Percentiles rank a stretch among this genome's conserved stretches.
phyloP scores from a whole-genome alignment of 2,113 vertebrate genomes.

The Montifringilla adamsi region DNA sequence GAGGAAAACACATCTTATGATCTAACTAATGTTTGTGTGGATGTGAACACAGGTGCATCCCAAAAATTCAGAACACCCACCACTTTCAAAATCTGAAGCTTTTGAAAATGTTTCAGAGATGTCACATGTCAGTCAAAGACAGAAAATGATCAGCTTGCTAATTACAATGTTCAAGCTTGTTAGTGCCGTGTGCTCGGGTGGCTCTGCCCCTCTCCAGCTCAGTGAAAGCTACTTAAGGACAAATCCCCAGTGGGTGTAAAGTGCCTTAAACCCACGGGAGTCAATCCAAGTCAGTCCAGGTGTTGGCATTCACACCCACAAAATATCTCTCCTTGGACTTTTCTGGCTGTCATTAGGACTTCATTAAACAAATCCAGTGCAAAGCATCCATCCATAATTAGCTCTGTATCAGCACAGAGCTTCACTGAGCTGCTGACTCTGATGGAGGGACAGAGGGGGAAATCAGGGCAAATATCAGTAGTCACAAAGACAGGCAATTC shows the following conservation, averaged over 20 bases:
- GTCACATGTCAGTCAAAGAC: slow-evolving; percentile 79
- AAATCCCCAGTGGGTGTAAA: slow-evolving; percentile 17
- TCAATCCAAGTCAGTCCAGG: neutral
- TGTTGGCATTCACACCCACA: neutral
- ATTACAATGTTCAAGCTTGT: slow-evolving; percentile 57
- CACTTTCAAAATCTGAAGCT: slow-evolving; percentile 68
- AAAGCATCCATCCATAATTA: neutral
- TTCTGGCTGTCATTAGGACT: neutral
- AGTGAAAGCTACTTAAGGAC: slow-evolving; percentile 41
- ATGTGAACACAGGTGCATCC: slow-evolving; percentile 52
- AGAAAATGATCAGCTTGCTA: slow-evolving; percentile 77
- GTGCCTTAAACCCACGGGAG: slow-evolving; percentile 11
- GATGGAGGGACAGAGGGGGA: neutral
- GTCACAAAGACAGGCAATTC: neutral
- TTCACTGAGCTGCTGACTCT: neutral
- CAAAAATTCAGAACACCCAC: slow-evolving; percentile 68
- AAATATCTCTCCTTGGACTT: neutral
- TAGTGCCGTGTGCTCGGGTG: slow-evolving; percentile 6
- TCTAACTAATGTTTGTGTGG: slow-evolving; percentile 48
- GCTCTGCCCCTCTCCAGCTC: slow-evolving; percentile 54
- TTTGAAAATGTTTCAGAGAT: slow-evolving; percentile 66
- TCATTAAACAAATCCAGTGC: neutral
- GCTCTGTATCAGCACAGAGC: neutral
- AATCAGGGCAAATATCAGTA: neutral
- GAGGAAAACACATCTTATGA: slow-evolving; percentile 25